Percentiles rank a stretch among this genome's conserved stretches.
These are phyloP conservation scores for Tribolium madens DNA, from an alignment of 1,140 invertebrate genomes.

Conservation along the genomic window DNA sequence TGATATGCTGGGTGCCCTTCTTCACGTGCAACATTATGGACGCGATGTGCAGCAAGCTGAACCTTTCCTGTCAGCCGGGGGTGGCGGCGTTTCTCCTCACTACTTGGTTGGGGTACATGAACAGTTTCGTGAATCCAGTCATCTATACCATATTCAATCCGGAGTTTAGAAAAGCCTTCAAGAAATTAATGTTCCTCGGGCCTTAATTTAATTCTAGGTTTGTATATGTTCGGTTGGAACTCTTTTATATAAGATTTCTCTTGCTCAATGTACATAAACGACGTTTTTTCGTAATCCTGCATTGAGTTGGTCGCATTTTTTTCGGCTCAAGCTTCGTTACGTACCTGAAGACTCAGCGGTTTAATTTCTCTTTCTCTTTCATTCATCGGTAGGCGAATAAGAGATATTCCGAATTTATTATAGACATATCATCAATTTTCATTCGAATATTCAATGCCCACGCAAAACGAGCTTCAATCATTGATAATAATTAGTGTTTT, in stretches of 20 bases:
- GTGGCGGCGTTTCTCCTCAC: slow-evolving; percentile 93
- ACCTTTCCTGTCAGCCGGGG: slow-evolving; percentile 84
- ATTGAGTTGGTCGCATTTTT: slow-evolving; percentile 14
- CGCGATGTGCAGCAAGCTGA: slow-evolving; percentile 91
- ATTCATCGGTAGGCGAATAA: slow-evolving; percentile 29
- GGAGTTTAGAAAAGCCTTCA: slow-evolving; percentile 99
- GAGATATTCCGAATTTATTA: slow-evolving; percentile 61
- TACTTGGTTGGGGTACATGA: slow-evolving; percentile 99
- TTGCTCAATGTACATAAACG: slow-evolving; percentile 44
- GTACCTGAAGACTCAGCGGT: slow-evolving; percentile 34
- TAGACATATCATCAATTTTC: slow-evolving; percentile 59
- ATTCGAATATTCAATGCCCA: slow-evolving; percentile 11
- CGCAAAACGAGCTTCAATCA: slow-evolving; percentile 47
- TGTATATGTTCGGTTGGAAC: slow-evolving; percentile 18
- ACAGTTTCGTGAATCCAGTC: slow-evolving; percentile 97
- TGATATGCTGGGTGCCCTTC: slow-evolving; percentile 99
- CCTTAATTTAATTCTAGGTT: slow-evolving; percentile 50
- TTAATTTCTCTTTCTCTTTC: slow-evolving; percentile 36
- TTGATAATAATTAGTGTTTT: slow-evolving; percentile 51
- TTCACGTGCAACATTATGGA: slow-evolving; percentile 98
- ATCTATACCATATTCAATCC: slow-evolving; percentile 99
- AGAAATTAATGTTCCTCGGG: slow-evolving; percentile 86
- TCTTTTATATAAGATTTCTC: slow-evolving; percentile 36
- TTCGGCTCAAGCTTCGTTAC: slow-evolving; percentile 32
- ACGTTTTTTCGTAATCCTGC: slow-evolving; percentile 35